Conservation (phyloP, 2,888 invertebrate species). For the Cheilosia grossa region DNA sequence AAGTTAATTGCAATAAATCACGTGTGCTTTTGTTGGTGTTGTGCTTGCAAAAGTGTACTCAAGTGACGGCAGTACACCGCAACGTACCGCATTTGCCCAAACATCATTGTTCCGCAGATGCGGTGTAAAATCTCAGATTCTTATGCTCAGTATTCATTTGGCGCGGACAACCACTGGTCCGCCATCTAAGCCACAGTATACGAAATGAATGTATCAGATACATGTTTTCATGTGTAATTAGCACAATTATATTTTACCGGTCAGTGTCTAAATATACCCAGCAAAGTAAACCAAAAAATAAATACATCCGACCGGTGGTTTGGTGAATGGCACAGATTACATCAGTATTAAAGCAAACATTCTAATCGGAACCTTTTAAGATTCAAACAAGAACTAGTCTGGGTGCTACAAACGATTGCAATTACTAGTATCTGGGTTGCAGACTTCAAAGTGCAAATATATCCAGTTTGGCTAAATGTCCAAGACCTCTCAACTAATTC, state of each 20-base stretch:
- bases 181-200: conserved; percentile 21
- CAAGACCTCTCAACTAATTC: conserved; percentile 59
- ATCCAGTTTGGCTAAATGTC: conserved; percentile 66
- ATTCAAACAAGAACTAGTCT: conserved; percentile 56
- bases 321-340: conserved; percentile 52
- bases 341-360: conserved; percentile 51
- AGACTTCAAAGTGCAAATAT: conserved; percentile 64
- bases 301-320: conserved; percentile 34
- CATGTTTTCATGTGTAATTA: conserved; percentile 62
- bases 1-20: conserved; percentile 62
- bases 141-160: conserved; percentile 54
- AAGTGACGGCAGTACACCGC: conserved; percentile 14
- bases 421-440: conserved; percentile 62
- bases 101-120: conserved; percentile 58
- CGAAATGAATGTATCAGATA: conserved; percentile 15
- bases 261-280: conserved; percentile 52
- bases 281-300: conserved; percentile 5
- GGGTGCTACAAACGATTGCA: conserved; percentile 35
- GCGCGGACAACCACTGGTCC: conserved; percentile 33
- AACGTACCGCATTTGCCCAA: conserved; percentile 32
- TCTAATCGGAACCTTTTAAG: conserved; percentile 36
- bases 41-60: conserved; percentile 8
- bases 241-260: conserved; percentile 69
- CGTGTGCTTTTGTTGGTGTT: conserved; percentile 41
- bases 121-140: conserved; percentile 49